These are phyloP conservation scores for Drosophila quinaria DNA, from an alignment of 2,888 invertebrate genomes.

Conservation along the genomic window DNA sequence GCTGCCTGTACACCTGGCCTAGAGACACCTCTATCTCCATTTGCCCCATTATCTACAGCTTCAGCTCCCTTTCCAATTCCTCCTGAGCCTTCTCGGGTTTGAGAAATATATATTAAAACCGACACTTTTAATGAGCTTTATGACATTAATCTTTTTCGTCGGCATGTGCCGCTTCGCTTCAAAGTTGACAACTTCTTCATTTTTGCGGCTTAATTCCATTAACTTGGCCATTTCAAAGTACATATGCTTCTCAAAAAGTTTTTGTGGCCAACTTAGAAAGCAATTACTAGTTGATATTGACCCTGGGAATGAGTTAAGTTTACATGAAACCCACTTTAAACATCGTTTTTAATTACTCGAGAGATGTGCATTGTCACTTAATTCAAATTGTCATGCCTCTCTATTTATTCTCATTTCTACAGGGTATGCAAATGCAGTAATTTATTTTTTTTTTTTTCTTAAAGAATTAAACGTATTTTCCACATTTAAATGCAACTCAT, in stretches of 20 bases:
- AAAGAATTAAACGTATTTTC: background rate
- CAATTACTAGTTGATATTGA: conserved; percentile 55
- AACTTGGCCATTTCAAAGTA: conserved; percentile 46
- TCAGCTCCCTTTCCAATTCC: background rate
- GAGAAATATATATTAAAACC: conserved; percentile 61
- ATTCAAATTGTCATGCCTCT: background rate
- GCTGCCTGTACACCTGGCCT: conserved; percentile 36
- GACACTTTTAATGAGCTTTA: conserved; percentile 80
- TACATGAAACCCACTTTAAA: background rate
- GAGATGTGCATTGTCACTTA: background rate
- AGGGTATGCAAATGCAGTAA: conserved; percentile 4
- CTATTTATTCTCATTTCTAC: background rate
- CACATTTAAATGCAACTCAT: conserved; percentile 46
- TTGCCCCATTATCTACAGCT: background rate
- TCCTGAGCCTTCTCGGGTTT: background rate
- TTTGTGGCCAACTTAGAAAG: conserved; percentile 27
- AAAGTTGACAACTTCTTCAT: conserved; percentile 52
- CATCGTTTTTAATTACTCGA: background rate
- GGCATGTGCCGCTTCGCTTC: conserved; percentile 36
- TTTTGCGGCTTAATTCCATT: conserved; percentile 49
- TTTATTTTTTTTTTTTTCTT: background rate
- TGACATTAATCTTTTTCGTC: conserved; percentile 76
- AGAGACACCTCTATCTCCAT: background rate
- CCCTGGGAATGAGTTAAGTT: conserved; percentile 28
- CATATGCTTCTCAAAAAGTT: conserved; percentile 31